Evolutionary conservation across 2,888 invertebrate genomes (phyloP).

Genomic region (Trichogramma dendrolimi): DNA sequence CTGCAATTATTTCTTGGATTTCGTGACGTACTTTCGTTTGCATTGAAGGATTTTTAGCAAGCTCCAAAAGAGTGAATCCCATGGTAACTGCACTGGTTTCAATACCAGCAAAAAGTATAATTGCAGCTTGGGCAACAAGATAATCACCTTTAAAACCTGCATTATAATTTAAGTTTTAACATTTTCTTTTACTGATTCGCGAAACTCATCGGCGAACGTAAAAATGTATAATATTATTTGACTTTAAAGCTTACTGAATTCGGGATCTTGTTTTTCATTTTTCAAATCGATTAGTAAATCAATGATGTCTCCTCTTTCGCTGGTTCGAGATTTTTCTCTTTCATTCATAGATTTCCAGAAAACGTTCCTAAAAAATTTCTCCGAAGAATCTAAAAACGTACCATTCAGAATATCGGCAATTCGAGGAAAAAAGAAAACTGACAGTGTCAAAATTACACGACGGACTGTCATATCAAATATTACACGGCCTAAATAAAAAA

Average conservation of each 20-base stretch:
- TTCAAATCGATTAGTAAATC: not conserved
- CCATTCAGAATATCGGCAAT: not conserved
- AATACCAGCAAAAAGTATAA: not conserved
- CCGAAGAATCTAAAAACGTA: not conserved
- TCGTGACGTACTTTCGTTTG: not conserved
- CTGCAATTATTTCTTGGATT: not conserved
- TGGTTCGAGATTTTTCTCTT: not conserved
- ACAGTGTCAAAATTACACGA: not conserved
- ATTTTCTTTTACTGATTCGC: not conserved
- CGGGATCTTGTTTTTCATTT: not conserved
- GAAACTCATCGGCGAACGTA: not conserved
- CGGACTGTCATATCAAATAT: not conserved
- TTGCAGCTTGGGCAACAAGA: not conserved
- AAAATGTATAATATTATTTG: not conserved
- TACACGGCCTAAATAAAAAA: no score
- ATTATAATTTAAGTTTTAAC: no score
- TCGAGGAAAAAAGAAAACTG: not conserved
- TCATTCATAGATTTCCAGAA: not conserved
- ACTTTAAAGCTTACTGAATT: not conserved
- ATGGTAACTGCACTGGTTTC: not conserved
- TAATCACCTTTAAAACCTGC: not conserved
- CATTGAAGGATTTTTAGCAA: not conserved
- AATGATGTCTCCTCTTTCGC: not conserved
- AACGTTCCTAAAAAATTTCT: not conserved
- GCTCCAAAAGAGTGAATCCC: not conserved